Base-by-base conservation (phyloP, 2,888 invertebrate genomes). In the Leucoptera coffeella region DNA sequence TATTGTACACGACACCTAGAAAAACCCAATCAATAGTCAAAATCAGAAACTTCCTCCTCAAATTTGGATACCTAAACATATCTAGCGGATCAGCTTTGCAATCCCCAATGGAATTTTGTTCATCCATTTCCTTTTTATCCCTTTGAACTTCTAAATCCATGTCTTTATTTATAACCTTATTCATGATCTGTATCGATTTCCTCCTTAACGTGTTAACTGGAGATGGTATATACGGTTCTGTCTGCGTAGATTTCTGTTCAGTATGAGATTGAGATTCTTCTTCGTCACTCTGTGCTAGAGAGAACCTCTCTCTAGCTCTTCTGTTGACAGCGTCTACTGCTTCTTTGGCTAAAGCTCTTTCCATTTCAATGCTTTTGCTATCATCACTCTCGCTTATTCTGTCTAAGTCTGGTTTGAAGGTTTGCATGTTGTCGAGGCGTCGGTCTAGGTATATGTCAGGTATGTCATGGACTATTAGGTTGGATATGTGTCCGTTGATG, bases 1-100 rank as follows among this genome's bases (percentile, higher is more conserved):
- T 78, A 39, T 80, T 80, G 46, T 81, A 81, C 3, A 80, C 80
- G 1, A 80, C 76, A n/a, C 80, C 80, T 29, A 80, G 59, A 19
- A 78, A 75, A 4, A 80, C 73, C 80, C 80, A 81, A 38, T 77
- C 75, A 36, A 79, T 78, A 1, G 78, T 77, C 13, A 80, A 51
- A 26, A 81, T 65, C 14, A 79, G 61, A 35, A 80, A 80, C 41
- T 80, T 81, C 40, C 74, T 80, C 23, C 80, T 59, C 34, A 80
- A 75, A 46, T 80, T 80, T 0, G 79, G 78, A 43, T 79, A 77
- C 38, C 72, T 60, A 30, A 80, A 74, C 22, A 80, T 54, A 42
- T 81, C 80, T 41, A 79, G 45, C 1, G 74, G 73, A n/a, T 76
- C 75, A 1, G 77, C 77, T 32, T 74, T 71, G 14, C 61, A 60